These are phyloP conservation scores for Agrilus cyanescens DNA, from an alignment of 2,888 invertebrate species.

Conservation along the genomic window DNA sequence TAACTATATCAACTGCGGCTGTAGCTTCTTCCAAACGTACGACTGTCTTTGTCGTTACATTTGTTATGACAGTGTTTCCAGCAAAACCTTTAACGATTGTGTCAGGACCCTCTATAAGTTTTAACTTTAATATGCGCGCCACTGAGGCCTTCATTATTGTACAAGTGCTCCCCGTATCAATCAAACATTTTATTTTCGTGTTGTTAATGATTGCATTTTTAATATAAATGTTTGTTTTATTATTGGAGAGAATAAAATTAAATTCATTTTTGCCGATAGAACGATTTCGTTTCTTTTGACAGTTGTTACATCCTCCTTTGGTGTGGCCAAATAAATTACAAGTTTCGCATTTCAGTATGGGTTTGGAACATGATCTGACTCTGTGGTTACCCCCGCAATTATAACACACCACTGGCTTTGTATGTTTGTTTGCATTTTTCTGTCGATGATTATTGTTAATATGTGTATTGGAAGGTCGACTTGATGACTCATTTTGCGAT, in stretches of 20 bases:
- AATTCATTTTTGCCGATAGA: no score
- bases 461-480: no score
- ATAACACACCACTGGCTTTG: neutral
- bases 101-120: neutral
- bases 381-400: neutral
- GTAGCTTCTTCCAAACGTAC: neutral
- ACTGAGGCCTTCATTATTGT: neutral
- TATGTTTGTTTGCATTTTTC: no score
- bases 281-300: no score
- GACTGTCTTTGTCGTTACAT: neutral
- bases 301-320: no score
- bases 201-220: neutral
- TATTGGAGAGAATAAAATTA: neutral
- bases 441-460: no score
- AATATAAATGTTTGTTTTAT: neutral
- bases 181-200: neutral
- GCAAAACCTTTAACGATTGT: neutral
- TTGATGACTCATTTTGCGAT: no score
- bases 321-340: no score
- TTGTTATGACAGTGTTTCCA: neutral
- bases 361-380: neutral
- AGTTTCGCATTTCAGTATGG: neutral
- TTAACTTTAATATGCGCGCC: neutral
- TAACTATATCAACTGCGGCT: neutral
- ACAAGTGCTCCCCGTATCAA: neutral